Conservation (phyloP, 2,113 vertebrate species). For the Dendrocopos noguchii region DNA sequence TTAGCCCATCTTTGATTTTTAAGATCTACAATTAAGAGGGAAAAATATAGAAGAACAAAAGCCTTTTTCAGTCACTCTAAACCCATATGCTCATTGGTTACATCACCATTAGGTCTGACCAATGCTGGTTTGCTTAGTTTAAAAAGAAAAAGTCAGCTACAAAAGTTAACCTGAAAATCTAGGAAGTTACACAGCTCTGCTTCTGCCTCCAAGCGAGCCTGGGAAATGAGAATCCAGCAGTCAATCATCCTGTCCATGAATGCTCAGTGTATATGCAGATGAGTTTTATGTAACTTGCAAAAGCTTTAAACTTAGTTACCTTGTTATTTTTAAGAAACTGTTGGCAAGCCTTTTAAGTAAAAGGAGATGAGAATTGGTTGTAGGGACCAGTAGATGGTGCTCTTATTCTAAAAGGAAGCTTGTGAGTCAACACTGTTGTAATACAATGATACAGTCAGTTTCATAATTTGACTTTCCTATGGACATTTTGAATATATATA, state of each 20-base stretch:
- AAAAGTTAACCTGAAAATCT: neutral
- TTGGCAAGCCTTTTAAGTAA: no score
- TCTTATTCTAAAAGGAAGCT: neutral
- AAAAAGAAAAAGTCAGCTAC: neutral
- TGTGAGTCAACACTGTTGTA: neutral
- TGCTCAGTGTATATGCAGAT: neutral
- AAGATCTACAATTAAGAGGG: slow-evolving; percentile 73
- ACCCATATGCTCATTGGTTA: neutral
- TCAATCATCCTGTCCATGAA: neutral
- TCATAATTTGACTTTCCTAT: neutral
- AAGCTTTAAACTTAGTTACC: neutral
- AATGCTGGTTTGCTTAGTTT: neutral
- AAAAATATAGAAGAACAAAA: neutral
- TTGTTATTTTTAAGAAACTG: neutral
- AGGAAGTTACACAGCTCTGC: neutral
- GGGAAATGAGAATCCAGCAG: neutral
- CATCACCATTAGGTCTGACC: neutral
- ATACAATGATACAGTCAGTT: neutral
- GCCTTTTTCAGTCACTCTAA: neutral
- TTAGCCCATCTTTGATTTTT: slow-evolving; percentile 74
- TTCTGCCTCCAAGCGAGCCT: neutral
- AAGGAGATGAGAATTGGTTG: neutral
- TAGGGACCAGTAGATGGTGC: slow-evolving; percentile 20
- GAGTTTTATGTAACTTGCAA: neutral
- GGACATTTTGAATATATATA: accelerated